These are phyloP conservation scores for Atethmia centrago DNA, from an alignment of 2,888 invertebrate species.

Conservation along the genomic window DNA sequence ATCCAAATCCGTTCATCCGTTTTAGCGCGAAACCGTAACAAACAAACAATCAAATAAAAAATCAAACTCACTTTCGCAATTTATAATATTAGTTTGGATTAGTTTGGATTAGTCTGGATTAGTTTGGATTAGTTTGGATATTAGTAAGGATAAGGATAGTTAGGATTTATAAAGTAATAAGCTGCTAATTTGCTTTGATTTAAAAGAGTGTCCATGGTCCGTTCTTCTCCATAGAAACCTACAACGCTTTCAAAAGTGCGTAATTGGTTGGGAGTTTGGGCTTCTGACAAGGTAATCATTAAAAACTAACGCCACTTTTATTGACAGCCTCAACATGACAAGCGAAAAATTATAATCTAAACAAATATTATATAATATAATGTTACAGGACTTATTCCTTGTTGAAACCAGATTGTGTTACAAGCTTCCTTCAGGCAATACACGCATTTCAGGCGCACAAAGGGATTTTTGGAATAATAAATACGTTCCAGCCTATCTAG, in stretches of 20 bases:
- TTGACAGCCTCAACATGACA: constrained; percentile 12
- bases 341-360: constrained; percentile 31
- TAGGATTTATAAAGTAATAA: background rate
- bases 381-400: constrained; percentile 21
- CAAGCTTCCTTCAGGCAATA: constrained; percentile 33
- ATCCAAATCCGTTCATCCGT: too few species aligned
- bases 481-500: constrained; percentile 9
- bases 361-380: constrained; percentile 3
- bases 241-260: too few species aligned
- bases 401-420: constrained; percentile 13
- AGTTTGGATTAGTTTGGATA: too few species aligned
- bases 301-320: background rate
- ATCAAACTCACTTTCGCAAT: too few species aligned
- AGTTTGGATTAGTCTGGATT: too few species aligned
- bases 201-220: too few species aligned
- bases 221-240: too few species aligned
- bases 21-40: too few species aligned
- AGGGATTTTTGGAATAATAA: constrained; percentile 35
- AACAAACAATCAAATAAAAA: too few species aligned
- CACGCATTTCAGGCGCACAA: constrained; percentile 28
- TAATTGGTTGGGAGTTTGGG: too few species aligned
- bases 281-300: constrained; percentile 6
- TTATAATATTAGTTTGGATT: too few species aligned
- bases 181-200: background rate
- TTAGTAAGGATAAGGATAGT: too few species aligned